These are phyloP conservation scores for Rhineura floridana DNA, from an alignment of 2,113 vertebrate genomes.

Conservation along the genomic window DNA sequence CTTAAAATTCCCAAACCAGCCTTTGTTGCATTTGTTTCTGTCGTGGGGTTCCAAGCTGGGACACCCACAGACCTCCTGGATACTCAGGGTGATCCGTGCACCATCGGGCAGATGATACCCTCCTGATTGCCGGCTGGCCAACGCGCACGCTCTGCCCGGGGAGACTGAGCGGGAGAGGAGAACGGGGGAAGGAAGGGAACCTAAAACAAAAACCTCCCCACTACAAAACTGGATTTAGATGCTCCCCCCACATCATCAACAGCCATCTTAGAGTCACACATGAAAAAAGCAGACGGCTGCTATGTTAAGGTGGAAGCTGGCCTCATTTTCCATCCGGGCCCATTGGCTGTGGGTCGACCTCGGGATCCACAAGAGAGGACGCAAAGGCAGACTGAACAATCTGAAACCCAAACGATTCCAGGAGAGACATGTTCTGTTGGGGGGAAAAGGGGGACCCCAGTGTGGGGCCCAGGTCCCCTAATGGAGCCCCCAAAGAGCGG, in stretches of 20 bases:
- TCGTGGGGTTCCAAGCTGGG: conserved; percentile 33
- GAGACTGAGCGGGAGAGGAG: conserved; percentile 50
- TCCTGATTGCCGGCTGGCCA: conserved; percentile 63
- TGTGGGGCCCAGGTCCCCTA: conserved; percentile 87
- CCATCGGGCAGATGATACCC: conserved; percentile 48
- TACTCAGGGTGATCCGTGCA: conserved; percentile 39
- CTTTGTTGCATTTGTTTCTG: conserved; percentile 35
- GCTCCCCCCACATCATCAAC: conserved; percentile 74
- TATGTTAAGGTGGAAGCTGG: conserved; percentile 49
- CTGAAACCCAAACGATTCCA: conserved; percentile 99
- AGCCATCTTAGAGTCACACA: conserved; percentile 68
- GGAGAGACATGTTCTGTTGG: conserved; percentile 98
- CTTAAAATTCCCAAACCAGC: conserved; percentile 44
- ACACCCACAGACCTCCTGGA: conserved; percentile 47
- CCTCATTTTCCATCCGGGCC: conserved; percentile 92
- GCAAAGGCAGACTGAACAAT: conserved; percentile 98
- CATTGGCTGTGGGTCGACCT: conserved; percentile 90
- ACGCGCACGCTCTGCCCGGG: conserved; percentile 60
- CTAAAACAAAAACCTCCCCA: conserved; percentile 71
- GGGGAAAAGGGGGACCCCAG: conserved; percentile 94
- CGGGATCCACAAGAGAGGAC: conserved; percentile 93
- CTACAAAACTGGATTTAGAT: conserved; percentile 77
- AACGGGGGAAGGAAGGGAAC: conserved; percentile 47
- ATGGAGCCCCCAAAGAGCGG: conserved; percentile 80
- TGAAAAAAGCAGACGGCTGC: conserved; percentile 47